Conservation (phyloP, 2,797 vertebrate species). For the Harpagifer antarcticus region DNA sequence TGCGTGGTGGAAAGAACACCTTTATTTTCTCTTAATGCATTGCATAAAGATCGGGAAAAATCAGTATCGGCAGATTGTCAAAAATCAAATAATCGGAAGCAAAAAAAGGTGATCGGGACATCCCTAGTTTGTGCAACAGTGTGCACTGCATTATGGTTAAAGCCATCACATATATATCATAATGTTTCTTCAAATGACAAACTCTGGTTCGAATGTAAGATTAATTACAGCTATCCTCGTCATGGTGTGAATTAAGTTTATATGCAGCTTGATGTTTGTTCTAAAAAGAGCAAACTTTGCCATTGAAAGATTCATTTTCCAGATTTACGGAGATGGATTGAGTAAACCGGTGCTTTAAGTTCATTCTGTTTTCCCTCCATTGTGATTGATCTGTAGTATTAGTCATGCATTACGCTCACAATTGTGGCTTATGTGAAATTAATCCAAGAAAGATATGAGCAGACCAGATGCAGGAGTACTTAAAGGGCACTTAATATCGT, state of each 20-base stretch:
- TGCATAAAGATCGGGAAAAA: no score
- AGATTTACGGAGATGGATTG: neutral
- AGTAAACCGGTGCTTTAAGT: neutral
- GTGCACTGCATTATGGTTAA: neutral
- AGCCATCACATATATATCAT: neutral
- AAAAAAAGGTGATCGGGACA: no score
- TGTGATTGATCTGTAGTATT: neutral
- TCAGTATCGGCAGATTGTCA: no score
- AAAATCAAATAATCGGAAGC: no score
- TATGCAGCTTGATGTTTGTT: neutral
- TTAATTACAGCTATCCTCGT: neutral
- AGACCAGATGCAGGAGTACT: neutral
- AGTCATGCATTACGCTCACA: neutral
- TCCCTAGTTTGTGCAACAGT: slow-evolving; percentile 1
- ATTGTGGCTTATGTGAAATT: neutral
- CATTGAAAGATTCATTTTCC: no score
- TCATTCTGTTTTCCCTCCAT: neutral
- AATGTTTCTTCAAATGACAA: neutral
- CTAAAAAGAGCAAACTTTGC: neutral
- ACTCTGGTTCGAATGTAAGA: neutral
- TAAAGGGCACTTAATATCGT: neutral
- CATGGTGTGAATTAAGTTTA: neutral
- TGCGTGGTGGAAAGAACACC: no score
- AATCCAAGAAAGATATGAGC: neutral
- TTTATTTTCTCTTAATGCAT: no score